These are phyloP conservation scores for Brachyhypopomus gauderio DNA, from an alignment of 2,113 vertebrate genomes.

Conservation along the genomic window DNA sequence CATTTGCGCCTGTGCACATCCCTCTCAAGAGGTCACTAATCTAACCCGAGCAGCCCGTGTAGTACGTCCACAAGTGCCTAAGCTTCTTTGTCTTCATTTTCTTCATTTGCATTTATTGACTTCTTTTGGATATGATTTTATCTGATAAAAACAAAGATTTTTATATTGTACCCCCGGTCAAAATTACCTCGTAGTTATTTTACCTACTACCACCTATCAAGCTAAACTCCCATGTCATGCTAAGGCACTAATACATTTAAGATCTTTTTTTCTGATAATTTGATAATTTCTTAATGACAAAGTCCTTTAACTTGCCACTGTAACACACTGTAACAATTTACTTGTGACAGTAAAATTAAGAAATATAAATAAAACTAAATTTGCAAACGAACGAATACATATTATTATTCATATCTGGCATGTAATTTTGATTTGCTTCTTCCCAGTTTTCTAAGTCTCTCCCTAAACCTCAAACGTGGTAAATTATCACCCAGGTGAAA, in stretches of 20 bases:
- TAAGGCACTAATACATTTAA: too few relatives aligned
- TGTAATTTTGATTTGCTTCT: background rate
- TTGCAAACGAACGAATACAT: background rate
- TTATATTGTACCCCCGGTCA: background rate
- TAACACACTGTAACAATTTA: too few relatives aligned
- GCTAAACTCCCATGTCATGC: background rate
- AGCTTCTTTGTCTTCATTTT: background rate
- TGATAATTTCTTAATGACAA: background rate
- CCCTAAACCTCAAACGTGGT: conserved; percentile 30
- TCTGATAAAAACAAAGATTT: conserved; percentile 12
- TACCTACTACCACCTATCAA: background rate
- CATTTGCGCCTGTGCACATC: background rate
- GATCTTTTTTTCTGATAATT: too few relatives aligned
- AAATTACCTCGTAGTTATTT: background rate
- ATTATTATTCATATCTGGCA: background rate
- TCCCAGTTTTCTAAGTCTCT: background rate
- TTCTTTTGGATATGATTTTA: background rate
- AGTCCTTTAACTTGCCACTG: background rate
- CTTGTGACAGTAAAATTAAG: background rate
- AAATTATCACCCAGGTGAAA: conserved; percentile 61
- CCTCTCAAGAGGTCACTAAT: background rate
- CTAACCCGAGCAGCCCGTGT: background rate
- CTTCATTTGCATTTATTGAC: conserved; percentile 3
- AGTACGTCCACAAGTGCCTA: too few relatives aligned
- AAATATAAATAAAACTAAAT: background rate